Evolutionary conservation across 2,113 vertebrate genomes (phyloP), one percentile per base, ranked within the genome.

Genomic region (Chamaea fasciata): DNA sequence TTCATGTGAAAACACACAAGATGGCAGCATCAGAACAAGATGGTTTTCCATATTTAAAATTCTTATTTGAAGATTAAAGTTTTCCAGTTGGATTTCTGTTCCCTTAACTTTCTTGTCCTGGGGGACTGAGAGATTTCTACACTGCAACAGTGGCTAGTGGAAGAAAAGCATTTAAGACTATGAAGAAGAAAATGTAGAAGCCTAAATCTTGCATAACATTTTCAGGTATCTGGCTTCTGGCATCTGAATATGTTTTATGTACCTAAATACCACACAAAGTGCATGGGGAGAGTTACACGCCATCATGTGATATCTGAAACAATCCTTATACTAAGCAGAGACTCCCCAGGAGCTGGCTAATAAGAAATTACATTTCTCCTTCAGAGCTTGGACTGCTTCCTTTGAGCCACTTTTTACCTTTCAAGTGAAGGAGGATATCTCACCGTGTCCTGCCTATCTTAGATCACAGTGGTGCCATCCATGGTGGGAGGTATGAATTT

Each of bases 1-100:
- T 94, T 94, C 74, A 87, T 59, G n/a, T 37, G 83, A 86, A 85
- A 95, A 87, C 85, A 88, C 90, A 95, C 80, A 90, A 83, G 91
- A 89, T 89, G 95, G 93, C 75, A 78, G 22, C 93, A 93, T 73
- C 39, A 70, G 63, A 94, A 94, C 80, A 92, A 21, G 69, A 26
- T 23, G 46, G 8, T 37, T 96, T 95, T 83, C 50, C 62, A 75
- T 10, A 41, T 57, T 64, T 74, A 37, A 83, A 75, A 27, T 60
- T 93, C 28, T 47, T 86, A 74, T 27, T 83, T 80, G 28, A 64
- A 85, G 59, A 68, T n/a, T 19, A 27, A 73, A 39, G 79, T 47
- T 75, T 93, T 22, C 20, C 42, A 76, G 35, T 50, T 77, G 79
- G 33, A 33, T 50, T 90, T 78, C 68, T 79, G 26, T 73, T 94